These are phyloP conservation scores for Phasianus colchicus DNA, from an alignment of 2,113 vertebrate genomes.

Conservation along the genomic window DNA sequence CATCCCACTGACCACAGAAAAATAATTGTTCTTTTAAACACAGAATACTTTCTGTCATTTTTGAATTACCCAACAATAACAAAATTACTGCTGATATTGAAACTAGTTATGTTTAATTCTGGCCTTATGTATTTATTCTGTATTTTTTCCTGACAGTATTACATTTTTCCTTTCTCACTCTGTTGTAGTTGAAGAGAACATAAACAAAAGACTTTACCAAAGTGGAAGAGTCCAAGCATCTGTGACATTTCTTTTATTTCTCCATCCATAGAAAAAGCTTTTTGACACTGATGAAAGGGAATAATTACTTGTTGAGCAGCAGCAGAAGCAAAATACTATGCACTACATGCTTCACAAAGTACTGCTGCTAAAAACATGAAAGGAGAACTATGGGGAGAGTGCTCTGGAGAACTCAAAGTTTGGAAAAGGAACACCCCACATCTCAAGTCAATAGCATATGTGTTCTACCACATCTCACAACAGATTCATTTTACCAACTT, in stretches of 20 bases:
- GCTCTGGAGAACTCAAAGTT: not conserved
- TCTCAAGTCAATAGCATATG: not conserved
- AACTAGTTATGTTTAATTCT: not conserved
- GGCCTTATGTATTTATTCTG: not conserved
- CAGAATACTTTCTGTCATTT: not conserved
- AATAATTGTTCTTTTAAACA: not conserved
- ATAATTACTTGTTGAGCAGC: not conserved
- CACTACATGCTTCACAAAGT: not conserved
- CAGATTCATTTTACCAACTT: not conserved
- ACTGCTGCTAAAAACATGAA: not conserved
- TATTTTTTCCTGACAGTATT: not conserved
- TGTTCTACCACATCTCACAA: not conserved
- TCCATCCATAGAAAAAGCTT: not conserved
- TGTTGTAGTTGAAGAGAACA: not conserved
- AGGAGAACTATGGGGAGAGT: not conserved
- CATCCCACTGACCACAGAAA: not conserved
- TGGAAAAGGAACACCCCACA: not conserved
- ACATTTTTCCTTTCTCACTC: not conserved
- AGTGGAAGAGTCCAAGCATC: not conserved
- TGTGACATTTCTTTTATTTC: not conserved
- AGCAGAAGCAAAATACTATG: not conserved
- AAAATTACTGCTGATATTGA: not conserved
- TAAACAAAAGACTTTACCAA: not conserved
- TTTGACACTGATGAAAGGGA: not conserved
- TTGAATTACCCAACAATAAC: not conserved